These are phyloP conservation scores for Brachionus calyciflorus DNA, from an alignment of 1,140 invertebrate genomes.

Conservation along the genomic window DNA sequence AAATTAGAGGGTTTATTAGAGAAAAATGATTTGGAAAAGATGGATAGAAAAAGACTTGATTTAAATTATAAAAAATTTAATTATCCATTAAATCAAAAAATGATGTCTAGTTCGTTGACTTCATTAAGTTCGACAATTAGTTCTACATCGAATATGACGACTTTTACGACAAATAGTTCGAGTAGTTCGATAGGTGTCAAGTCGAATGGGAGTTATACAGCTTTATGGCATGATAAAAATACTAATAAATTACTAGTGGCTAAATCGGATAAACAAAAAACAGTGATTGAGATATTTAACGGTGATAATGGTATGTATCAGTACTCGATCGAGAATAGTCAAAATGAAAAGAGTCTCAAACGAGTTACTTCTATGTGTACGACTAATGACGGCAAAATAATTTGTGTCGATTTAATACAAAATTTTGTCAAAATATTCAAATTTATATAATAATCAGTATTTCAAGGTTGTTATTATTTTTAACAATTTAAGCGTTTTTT, in stretches of 20 bases:
- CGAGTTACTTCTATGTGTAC: constrained; percentile 14
- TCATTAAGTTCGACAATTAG: constrained; percentile 30
- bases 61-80: neutral
- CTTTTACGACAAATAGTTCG: neutral
- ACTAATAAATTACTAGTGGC: constrained; percentile 18
- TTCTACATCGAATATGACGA: neutral
- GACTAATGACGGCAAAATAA: neutral
- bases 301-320: neutral
- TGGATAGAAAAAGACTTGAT: neutral
- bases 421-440: constrained; percentile 46
- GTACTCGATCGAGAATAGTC: constrained; percentile 19
- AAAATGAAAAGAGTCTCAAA: constrained; percentile 28
- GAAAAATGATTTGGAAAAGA: neutral
- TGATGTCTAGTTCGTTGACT: neutral
- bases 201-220: constrained; percentile 17
- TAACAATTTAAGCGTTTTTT: too few species aligned
- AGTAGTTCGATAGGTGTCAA: neutral
- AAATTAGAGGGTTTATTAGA: neutral
- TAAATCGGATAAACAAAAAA: constrained; percentile 26
- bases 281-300: constrained; percentile 16
- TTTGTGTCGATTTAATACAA: constrained; percentile 45
- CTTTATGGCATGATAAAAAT: constrained; percentile 32
- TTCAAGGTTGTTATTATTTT: too few species aligned
- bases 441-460: constrained; percentile 39
- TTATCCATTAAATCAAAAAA: neutral